Evolutionary conservation across 2,113 vertebrate species (phyloP), one percentile per base, ranked within the genome.

Genomic region (Chitala chitala): DNA sequence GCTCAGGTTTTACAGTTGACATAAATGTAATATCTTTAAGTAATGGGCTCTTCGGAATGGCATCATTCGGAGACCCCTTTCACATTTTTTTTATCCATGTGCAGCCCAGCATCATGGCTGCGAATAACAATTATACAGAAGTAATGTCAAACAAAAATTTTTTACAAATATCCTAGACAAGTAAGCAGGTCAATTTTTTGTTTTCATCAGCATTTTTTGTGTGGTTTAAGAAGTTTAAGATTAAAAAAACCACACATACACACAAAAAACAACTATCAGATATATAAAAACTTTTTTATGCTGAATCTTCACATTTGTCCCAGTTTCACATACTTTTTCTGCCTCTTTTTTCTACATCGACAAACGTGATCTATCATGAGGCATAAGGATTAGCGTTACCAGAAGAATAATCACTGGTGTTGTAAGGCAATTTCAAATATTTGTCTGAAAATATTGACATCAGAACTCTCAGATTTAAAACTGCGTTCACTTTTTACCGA

Each of bases 1-100:
- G 72, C 75, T 80, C 80, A 82, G 81, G 75, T 83, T 87, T 88
- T 84, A 88, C 72, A 63, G 26, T 58, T 64, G 56, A 50, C 72
- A 38, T 33, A 24, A 64, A 73, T 26, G 46, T 58, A 73, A 63
- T 73, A 51, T 64, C 72, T 73, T 73, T 50, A 73, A 73, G 64
- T 64, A 64, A 69, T 50, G 31, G 22, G 56, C 29, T 50, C 53
- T 58, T 58, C 61, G 55, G 33, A 72, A 72, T 61, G 29, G 24
- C 29, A 15, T 9, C 29, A 64, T 51, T 63, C 26, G 13, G 56
- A 59, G 42, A 36, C 4, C 44, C n/a, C 58, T 38, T 6, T n/a
- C 20, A 46, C 51, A 50, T 61, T 63, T 36, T 8, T 61, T 50
- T 33, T 63, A 36, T 31, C 5, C 42, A 26, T 63, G 48, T n/a